Evolutionary conservation across 2,888 invertebrate species (phyloP), one percentile per base, ranked within the genome.

Genomic region (Drosophila meridionalis): DNA sequence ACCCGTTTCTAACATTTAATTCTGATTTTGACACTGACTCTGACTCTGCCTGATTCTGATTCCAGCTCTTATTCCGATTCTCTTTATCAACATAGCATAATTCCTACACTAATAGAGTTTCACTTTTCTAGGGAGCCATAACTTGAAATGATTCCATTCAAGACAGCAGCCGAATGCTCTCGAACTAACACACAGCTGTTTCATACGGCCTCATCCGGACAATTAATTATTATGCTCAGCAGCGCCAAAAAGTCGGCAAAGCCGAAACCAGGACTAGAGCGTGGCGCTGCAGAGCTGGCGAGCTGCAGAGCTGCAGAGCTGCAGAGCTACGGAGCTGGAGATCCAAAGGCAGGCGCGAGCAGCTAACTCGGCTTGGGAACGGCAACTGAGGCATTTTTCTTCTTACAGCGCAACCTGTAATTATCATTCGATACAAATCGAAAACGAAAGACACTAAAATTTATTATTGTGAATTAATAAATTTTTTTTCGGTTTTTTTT

Each of bases 381-480:
- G 80, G 75, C 78, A 78, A 74, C 61, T 70, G 53, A 72, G 68
- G 71, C 83, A 86, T 89, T 87, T 84, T 89, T 84, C 89, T 89
- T 83, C 75, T 89, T 87, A 83, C 78, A 78, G 84, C 78, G 71
- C 80, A 93, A 90, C 93, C 91, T 91, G 87, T 92, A 93, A 92
- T 92, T 92, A 92, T 92, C 90, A 90, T 87, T 92, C 92, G 93
- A 92, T 93, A 93, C 90, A 91, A 93, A 92, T 93, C 92, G 89
- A 91, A 87, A 84, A 76, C 90, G 92, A 92, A 91, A 92, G 93
- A 93, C 92, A 92, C 91, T 92, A 90, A 88, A 93, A 92, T 93
- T 92, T 92, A 92, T 92, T 92, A 92, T 92, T 92, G 89, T 85
- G 92, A 90, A 92, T 92, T 92, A 92, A 92, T 92, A 91, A 92